Evolutionary conservation across 2,113 vertebrate genomes (phyloP).

Genomic region (Oophaga pumilio): DNA sequence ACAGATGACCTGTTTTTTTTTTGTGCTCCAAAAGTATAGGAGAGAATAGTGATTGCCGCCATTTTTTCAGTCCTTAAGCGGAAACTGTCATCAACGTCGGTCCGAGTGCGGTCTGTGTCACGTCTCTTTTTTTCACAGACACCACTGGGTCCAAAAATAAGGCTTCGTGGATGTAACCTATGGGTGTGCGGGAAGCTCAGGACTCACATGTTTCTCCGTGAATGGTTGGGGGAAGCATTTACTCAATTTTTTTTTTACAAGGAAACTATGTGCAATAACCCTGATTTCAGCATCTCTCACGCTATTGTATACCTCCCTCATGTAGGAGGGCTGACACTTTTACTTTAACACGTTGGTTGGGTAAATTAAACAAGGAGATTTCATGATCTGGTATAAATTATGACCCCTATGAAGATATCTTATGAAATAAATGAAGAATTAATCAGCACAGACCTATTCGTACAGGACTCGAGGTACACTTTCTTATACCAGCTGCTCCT

Average conservation of each 20-base stretch:
- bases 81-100: no score
- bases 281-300: not conserved
- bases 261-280: not conserved
- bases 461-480: not conserved
- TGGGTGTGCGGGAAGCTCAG: no score
- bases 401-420: not conserved
- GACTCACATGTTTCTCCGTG: no score
- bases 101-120: no score
- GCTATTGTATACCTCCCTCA: not conserved
- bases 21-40: no score
- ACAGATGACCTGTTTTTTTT: no score
- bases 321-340: not conserved
- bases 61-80: no score
- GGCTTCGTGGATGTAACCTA: no score
- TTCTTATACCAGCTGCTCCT: not conserved
- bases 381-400: not conserved
- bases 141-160: no score
- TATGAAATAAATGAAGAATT: not conserved
- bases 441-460: not conserved
- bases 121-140: no score
- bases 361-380: not conserved
- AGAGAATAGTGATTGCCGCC: no score
- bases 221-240: no score
- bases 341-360: not conserved
- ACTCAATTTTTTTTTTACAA: not conserved